Evolutionary conservation across 2,888 invertebrate species (phyloP).

Genomic region (Micoletzkya japonica): DNA sequence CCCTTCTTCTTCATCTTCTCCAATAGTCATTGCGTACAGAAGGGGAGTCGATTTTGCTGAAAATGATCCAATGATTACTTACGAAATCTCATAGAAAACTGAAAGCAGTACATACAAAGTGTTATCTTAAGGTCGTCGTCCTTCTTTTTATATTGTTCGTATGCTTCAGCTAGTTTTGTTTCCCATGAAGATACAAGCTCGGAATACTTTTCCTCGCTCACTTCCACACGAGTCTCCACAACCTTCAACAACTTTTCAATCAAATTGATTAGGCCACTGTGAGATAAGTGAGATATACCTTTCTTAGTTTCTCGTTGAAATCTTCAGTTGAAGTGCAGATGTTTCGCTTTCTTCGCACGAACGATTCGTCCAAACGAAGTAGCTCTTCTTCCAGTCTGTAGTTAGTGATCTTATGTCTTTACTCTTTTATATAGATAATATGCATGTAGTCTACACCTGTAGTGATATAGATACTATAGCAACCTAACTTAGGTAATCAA

Average conservation of each 20-base stretch:
- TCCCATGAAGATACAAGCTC: constrained; percentile 26
- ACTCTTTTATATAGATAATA: neutral
- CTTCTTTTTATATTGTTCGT: constrained; percentile 26
- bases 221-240: constrained; percentile 18
- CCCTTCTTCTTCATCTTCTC: constrained; percentile 21
- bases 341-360: constrained; percentile 17
- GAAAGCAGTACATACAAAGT: constrained; percentile 2
- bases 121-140: constrained; percentile 19
- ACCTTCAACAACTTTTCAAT: constrained; percentile 12
- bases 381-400: constrained; percentile 26
- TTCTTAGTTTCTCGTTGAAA: constrained; percentile 25
- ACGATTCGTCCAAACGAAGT: neutral
- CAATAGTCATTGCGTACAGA: constrained; percentile 29
- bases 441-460: neutral
- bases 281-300: constrained; percentile 3
- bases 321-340: constrained; percentile 11
- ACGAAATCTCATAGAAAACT: neutral
- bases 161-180: constrained; percentile 26
- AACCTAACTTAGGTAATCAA: neutral
- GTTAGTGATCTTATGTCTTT: neutral
- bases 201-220: constrained; percentile 25
- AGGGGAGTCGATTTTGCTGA: constrained; percentile 28
- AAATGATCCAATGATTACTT: neutral
- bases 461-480: neutral
- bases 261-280: neutral